phyloP scores from a whole-genome alignment of 2,113 vertebrate genomes.

The Erythrolamprus reginae region DNA sequence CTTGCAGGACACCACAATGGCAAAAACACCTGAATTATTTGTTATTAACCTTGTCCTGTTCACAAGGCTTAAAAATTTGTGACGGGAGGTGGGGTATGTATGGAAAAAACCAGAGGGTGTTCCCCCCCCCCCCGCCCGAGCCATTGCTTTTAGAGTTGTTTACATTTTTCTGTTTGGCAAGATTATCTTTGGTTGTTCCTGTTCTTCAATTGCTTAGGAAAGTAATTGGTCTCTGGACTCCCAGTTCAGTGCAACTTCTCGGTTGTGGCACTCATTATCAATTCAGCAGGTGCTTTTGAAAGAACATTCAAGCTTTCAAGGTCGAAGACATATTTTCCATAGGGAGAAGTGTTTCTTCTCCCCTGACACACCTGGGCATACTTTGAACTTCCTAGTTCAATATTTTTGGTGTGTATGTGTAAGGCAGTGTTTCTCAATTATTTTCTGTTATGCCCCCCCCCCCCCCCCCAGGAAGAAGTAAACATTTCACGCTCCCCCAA shows the following conservation, averaged over 20 bases:
- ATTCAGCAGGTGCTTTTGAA: conserved; percentile 25
- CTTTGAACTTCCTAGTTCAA: conserved; percentile 7
- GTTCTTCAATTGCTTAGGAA: conserved; percentile 35
- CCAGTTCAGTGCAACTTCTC: conserved; percentile 21
- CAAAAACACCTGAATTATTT: background rate
- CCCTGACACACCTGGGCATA: background rate
- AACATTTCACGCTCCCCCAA: too few species aligned
- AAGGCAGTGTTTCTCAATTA: too few species aligned
- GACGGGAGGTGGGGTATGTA: conserved; percentile 2
- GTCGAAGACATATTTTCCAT: conserved; percentile 13
- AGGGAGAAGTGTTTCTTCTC: background rate
- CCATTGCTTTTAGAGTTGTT: background rate
- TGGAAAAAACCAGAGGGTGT: background rate
- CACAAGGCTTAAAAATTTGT: conserved; percentile 10
- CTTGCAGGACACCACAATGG: background rate
- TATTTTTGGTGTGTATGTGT: background rate
- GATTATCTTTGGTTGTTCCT: background rate
- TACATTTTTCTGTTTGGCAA: background rate
- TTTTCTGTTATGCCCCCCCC: too few species aligned
- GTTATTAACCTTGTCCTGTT: background rate
- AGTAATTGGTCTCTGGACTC: conserved; percentile 49
- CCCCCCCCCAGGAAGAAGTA: too few species aligned
- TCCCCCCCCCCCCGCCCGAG: too few species aligned
- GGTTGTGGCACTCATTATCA: conserved; percentile 15
- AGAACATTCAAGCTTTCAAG: conserved; percentile 23